phyloP scores from a whole-genome alignment of 2,888 invertebrate species.

The Meteorus cinctellus region DNA sequence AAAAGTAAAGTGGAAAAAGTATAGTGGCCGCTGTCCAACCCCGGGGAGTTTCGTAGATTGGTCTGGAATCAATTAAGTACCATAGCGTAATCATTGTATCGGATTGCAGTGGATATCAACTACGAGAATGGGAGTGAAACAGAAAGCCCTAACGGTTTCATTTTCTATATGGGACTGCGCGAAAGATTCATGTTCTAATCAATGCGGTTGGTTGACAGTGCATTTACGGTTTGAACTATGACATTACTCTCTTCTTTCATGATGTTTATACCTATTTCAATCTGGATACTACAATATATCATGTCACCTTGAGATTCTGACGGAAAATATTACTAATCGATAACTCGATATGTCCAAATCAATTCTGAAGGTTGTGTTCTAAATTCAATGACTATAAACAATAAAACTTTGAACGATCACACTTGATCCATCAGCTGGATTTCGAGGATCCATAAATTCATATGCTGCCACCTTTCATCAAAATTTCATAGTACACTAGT shows the following conservation, averaged over 20 bases:
- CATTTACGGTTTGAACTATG: slow-evolving; percentile 65
- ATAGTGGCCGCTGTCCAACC: slow-evolving; percentile 34
- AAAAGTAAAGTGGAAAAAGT: slow-evolving; percentile 18
- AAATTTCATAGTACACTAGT: too few relatives aligned
- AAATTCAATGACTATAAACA: slow-evolving; percentile 5
- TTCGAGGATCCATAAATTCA: too few relatives aligned
- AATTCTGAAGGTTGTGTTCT: neutral
- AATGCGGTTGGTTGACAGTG: slow-evolving; percentile 60
- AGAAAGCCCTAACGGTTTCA: neutral
- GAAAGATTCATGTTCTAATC: slow-evolving; percentile 71
- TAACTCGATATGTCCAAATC: neutral
- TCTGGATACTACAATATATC: neutral
- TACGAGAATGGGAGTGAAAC: neutral
- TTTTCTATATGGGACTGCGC: slow-evolving; percentile 17
- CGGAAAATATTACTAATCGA: neutral
- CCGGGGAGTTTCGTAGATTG: slow-evolving; percentile 62
- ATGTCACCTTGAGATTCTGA: neutral
- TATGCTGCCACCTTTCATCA: too few relatives aligned
- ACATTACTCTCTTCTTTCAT: slow-evolving; percentile 12
- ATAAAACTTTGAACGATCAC: neutral
- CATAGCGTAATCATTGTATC: slow-evolving; percentile 69
- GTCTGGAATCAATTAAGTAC: slow-evolving; percentile 70
- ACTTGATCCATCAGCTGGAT: too few relatives aligned
- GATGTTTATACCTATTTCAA: neutral
- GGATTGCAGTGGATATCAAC: slow-evolving; percentile 44